Evolutionary conservation across 92 coral and sea anemone genomes (phyloP).

Genomic region (Umimayanthus kanabou): DNA sequence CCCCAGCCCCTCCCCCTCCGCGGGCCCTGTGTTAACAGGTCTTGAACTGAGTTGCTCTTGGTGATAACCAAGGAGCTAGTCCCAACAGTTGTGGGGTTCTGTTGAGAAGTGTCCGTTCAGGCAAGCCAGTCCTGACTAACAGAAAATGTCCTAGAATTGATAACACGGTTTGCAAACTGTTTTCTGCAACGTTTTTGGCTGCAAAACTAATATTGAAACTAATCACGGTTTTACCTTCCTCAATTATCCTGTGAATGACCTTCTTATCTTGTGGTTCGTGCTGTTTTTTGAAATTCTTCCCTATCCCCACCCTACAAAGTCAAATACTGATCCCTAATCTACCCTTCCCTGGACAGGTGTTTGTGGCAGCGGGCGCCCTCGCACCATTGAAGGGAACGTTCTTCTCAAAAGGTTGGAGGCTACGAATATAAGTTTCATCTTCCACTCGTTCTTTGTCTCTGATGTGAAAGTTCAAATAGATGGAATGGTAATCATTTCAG

Average conservation of each 20-base stretch:
- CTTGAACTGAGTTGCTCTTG: no score
- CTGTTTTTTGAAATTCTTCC: not conserved
- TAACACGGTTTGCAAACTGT: not conserved
- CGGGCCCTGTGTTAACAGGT: no score
- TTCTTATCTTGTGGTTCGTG: not conserved
- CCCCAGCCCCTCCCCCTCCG: no score
- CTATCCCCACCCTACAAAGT: not conserved
- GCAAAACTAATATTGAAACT: not conserved
- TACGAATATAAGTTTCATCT: not conserved
- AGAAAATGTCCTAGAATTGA: not conserved
- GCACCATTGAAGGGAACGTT: conserved; percentile 95
- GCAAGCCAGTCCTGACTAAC: no score
- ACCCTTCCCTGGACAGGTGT: conserved; percentile 61
- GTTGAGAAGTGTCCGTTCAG: not conserved
- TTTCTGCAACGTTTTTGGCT: not conserved
- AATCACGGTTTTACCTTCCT: no score
- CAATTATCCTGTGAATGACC: not conserved
- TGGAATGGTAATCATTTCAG: not conserved
- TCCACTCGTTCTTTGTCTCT: not conserved
- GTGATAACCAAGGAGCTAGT: no score
- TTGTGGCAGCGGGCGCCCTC: conserved; percentile 85
- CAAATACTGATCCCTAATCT: not conserved
- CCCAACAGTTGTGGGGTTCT: no score
- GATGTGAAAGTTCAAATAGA: not conserved
- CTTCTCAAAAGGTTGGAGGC: conserved; percentile 90